Evolutionary conservation across 1,140 invertebrate species (phyloP).

Genomic region (Heterodera carotae): DNA sequence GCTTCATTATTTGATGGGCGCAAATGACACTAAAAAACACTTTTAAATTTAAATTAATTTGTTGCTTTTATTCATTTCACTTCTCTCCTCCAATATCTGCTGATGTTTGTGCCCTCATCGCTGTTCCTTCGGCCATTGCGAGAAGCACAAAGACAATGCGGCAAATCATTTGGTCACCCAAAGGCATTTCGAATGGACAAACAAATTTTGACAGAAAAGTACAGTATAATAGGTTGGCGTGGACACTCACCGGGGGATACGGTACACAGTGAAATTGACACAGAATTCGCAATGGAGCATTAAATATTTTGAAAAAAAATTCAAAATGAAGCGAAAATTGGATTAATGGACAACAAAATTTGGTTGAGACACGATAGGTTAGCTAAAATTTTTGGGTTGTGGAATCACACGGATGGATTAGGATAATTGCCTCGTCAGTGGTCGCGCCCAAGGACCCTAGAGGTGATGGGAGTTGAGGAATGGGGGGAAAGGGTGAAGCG

Average conservation of each 20-base stretch:
- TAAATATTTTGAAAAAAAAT: not conserved
- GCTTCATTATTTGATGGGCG: slow-evolving; percentile 29
- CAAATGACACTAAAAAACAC: slow-evolving; percentile 27
- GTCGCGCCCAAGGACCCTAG: not conserved
- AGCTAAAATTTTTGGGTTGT: not conserved
- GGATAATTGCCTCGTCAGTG: not conserved
- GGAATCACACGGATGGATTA: slow-evolving; percentile 7
- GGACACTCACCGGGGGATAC: no score
- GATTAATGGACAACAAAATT: not conserved
- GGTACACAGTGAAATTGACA: no score
- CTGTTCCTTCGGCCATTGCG: slow-evolving; percentile 19
- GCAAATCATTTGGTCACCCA: slow-evolving; percentile 11
- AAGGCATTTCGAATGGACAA: not conserved
- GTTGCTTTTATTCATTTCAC: no score
- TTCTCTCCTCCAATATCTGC: slow-evolving; percentile 13
- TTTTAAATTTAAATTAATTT: slow-evolving; percentile 6
- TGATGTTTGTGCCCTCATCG: slow-evolving; percentile 10
- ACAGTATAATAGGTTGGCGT: no score
- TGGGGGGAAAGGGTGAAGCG: not conserved
- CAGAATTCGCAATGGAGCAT: no score
- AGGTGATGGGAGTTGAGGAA: not conserved
- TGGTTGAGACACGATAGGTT: no score
- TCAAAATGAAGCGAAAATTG: not conserved
- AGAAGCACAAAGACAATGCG: slow-evolving; percentile 16
- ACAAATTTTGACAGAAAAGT: not conserved